Conservation (phyloP, 2,888 invertebrate species). For the Brachypterus glaber region DNA sequence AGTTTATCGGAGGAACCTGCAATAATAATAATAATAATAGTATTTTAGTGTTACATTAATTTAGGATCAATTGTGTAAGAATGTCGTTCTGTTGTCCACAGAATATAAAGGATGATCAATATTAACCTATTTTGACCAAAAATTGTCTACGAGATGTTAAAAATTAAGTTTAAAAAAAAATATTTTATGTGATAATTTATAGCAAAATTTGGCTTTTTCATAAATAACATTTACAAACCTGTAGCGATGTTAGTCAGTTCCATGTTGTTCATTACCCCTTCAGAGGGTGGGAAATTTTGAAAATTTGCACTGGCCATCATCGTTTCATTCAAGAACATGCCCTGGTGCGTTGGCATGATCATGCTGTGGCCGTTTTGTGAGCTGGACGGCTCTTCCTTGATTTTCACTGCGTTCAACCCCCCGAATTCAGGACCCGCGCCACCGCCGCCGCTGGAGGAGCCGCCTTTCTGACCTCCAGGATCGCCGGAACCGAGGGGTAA, state of each 20-base stretch:
- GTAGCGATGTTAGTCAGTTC: constrained; percentile 36
- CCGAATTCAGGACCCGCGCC: constrained; percentile 39
- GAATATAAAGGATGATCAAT: no score
- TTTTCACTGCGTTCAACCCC: constrained; percentile 33
- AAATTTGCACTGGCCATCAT: constrained; percentile 37
- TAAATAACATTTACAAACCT: constrained; percentile 18
- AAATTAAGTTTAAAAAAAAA: no score
- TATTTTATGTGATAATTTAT: no score
- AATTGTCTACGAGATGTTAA: no score
- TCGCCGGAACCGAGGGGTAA: constrained; percentile 60
- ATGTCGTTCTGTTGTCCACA: no score
- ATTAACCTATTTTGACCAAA: no score
- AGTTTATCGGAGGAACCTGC: background rate
- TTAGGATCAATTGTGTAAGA: no score
- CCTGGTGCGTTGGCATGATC: constrained; percentile 34
- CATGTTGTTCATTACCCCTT: constrained; percentile 33
- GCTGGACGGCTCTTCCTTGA: constrained; percentile 39
- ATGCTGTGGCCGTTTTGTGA: constrained; percentile 16
- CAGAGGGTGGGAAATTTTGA: constrained; percentile 36
- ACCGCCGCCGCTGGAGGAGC: constrained; percentile 33
- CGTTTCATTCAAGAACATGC: constrained; percentile 37
- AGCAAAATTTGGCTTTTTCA: no score
- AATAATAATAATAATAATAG: no score
- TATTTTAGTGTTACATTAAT: no score
- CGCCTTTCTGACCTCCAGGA: constrained; percentile 48